Conservation (phyloP, 2,888 invertebrate genomes). For the Trachelus iudaicus region DNA sequence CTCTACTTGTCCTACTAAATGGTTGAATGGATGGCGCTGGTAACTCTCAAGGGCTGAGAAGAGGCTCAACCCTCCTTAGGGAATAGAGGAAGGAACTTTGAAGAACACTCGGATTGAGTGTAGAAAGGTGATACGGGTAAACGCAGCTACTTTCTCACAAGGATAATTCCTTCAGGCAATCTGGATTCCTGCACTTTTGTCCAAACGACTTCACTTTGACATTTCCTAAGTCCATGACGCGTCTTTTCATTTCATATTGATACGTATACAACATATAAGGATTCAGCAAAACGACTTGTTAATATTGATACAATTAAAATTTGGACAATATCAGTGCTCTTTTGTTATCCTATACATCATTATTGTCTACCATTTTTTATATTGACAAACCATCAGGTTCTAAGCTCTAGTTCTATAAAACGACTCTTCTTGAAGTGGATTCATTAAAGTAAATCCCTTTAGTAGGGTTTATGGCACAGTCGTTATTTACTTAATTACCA, state of each 20-base stretch:
- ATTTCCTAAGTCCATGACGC: not conserved
- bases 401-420: not conserved
- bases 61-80: slow-evolving; percentile 4
- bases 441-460: not conserved
- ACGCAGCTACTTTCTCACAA: not conserved
- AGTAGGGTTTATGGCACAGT: not conserved
- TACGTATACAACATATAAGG: no score
- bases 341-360: not conserved
- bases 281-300: not conserved
- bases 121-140: slow-evolving; percentile 15
- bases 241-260: no score
- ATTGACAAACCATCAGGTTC: not conserved
- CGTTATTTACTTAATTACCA: not conserved
- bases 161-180: not conserved
- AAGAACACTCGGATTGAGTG: slow-evolving; percentile 11
- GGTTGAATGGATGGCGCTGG: slow-evolving; percentile 18
- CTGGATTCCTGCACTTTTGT: not conserved
- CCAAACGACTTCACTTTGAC: not conserved
- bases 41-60: slow-evolving; percentile 16
- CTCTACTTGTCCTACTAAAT: slow-evolving; percentile 13
- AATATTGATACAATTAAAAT: not conserved
- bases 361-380: not conserved
- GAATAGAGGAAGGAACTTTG: slow-evolving; percentile 14
- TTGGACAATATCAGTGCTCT: not conserved
- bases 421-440: not conserved